Evolutionary conservation across 2,797 vertebrate species (phyloP), one percentile per base, ranked within the genome.

Genomic region (Sternotherus odoratus): DNA sequence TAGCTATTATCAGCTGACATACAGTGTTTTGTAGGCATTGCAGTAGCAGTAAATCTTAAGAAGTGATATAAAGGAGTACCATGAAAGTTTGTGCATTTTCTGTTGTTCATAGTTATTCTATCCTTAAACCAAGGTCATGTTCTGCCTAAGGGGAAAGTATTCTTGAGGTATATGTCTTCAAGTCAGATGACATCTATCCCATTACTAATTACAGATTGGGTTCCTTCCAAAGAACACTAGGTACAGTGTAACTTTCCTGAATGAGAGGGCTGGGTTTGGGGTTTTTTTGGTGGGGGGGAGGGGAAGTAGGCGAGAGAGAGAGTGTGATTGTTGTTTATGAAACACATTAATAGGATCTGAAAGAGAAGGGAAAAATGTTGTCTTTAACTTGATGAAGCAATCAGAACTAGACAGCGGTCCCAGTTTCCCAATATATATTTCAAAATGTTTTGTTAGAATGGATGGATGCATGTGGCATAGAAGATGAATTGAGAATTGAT

Each of bases 51-150:
- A 50, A 83, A 82, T 94, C 95, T 89, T 88, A 83, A 28, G 19
- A 33, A 30, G 8, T 2, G 56, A 36, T 85, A 39, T 53, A 93
- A 90, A 74, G 11, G 30, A 2, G 91, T 81, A 85, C 69, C 87
- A 36, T 84, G 83, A 77, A 95, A 95, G 33, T 87, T 54, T 88
- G 60, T n/a, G 60, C 81, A 21, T 53, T 90, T 94, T 90, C 39
- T 74, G 0, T 85, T 83, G 50, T 51, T 88, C 53, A 63, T 43
- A 39, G 9, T 81, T 74, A 82, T 63, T 95, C 48, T 79, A 51
- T 56, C 80, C 93, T 89, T 92, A 90, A 92, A 95, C 92, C 82
- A 95, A 94, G 53, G 54, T 39, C 80, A 78, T 39, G 39, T 87
- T 92, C 60, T 92, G 60, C 78, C 60, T 84, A 82, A 94, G 84